Percentiles rank a stretch among this genome's conserved stretches.
Conservation (phyloP, 2,888 invertebrate genomes). For the Hybos culiciformis region DNA sequence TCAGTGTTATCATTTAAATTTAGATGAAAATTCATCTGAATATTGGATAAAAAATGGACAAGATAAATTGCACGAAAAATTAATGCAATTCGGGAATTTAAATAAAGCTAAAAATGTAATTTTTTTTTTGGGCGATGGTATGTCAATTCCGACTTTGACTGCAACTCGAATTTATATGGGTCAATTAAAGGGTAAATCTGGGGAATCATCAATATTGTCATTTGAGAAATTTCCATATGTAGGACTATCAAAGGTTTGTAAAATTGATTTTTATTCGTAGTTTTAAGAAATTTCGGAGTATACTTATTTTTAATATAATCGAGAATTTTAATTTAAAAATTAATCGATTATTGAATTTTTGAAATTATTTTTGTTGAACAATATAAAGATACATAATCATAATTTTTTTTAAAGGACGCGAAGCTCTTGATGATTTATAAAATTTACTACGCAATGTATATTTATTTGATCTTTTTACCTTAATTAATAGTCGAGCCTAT, state of each 20-base stretch:
- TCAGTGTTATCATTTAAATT: no score
- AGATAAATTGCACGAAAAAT: background rate
- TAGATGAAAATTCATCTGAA: slow-evolving; percentile 2
- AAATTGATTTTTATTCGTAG: background rate
- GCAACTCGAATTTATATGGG: slow-evolving; percentile 51
- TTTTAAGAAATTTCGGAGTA: background rate
- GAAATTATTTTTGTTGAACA: no score
- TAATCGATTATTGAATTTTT: no score
- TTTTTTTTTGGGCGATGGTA: slow-evolving; percentile 71
- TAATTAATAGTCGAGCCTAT: no score
- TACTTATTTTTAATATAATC: no score
- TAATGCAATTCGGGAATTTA: slow-evolving; percentile 18
- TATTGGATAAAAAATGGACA: slow-evolving; percentile 4
- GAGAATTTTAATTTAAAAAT: no score
- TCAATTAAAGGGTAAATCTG: slow-evolving; percentile 39
- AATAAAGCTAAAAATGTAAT: slow-evolving; percentile 61
- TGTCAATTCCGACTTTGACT: slow-evolving; percentile 55
- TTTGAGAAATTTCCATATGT: slow-evolving; percentile 50
- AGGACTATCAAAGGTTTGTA: slow-evolving; percentile 48
- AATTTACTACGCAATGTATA: no score
- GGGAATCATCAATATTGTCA: slow-evolving; percentile 45
- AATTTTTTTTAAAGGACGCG: no score
- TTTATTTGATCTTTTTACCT: no score
- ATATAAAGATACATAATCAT: no score
- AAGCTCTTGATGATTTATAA: no score